Conservation (phyloP, 1,140 invertebrate genomes). For the Zaprionus taronus region DNA sequence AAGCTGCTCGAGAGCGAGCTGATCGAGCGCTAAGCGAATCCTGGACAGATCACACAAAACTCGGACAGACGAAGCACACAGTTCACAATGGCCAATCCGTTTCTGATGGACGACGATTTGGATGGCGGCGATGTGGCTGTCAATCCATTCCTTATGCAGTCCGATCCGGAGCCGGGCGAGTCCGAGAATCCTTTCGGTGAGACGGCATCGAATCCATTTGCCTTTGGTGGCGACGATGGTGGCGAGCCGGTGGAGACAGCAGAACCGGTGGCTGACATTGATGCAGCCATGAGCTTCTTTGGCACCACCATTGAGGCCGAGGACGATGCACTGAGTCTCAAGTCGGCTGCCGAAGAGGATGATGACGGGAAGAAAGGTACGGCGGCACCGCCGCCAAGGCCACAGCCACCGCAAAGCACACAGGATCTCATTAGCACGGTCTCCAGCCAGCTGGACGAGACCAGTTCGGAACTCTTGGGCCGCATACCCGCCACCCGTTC, state of each 20-base stretch:
- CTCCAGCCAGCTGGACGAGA: constrained; percentile 94
- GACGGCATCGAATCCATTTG: constrained; percentile 87
- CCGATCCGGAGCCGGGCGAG: constrained; percentile 48
- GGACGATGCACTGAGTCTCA: constrained; percentile 75
- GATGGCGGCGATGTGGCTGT: constrained; percentile 85
- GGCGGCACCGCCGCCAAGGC: constrained; percentile 85
- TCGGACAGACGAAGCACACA: background rate
- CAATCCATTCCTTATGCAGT: constrained; percentile 86
- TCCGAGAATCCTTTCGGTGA: constrained; percentile 76
- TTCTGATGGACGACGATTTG: constrained; percentile 89
- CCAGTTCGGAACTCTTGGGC: constrained; percentile 92
- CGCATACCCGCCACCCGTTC: constrained; percentile 92
- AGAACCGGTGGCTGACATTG: constrained; percentile 61
- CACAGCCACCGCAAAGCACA: constrained; percentile 89
- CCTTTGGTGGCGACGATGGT: constrained; percentile 84
- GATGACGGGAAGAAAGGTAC: constrained; percentile 77
- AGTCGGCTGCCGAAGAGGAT: constrained; percentile 75
- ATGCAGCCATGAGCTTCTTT: constrained; percentile 77
- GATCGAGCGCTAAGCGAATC: constrained; percentile 82
- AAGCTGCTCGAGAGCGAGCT: constrained; percentile 91
- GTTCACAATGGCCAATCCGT: constrained; percentile 89
- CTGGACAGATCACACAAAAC: constrained; percentile 10
- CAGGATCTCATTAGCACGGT: constrained; percentile 94
- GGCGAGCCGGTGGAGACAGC: constrained; percentile 64
- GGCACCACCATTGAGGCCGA: constrained; percentile 74